Conservation (phyloP, 2,888 invertebrate genomes). For the Aphidoletes aphidimyza region DNA sequence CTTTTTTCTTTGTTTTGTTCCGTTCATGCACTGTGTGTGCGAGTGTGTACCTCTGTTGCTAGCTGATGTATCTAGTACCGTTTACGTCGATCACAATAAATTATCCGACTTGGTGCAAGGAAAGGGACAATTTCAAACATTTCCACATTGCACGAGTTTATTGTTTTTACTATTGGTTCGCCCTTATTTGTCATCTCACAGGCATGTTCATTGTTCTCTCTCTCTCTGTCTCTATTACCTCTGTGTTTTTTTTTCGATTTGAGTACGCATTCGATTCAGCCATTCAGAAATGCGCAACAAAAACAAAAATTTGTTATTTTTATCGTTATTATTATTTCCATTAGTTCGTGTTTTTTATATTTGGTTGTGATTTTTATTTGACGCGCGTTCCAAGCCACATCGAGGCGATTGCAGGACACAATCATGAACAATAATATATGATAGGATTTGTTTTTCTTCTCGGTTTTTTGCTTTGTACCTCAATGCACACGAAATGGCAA, state of each 20-base stretch:
- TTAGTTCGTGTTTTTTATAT: slow-evolving; percentile 33
- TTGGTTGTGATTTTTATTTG: slow-evolving; percentile 48
- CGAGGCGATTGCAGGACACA: background rate
- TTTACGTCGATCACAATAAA: slow-evolving; percentile 34
- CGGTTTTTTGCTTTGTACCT: too few species aligned
- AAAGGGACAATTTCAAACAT: slow-evolving; percentile 28
- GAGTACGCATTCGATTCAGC: background rate
- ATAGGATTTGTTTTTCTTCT: too few species aligned
- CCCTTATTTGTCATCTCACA: slow-evolving; percentile 36
- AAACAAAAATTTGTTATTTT: slow-evolving; percentile 35
- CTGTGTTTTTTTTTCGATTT: background rate
- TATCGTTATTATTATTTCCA: slow-evolving; percentile 37
- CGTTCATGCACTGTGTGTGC: background rate
- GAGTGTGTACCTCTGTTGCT: background rate
- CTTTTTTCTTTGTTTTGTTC: background rate
- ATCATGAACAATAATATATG: background rate
- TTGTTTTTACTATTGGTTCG: slow-evolving; percentile 49
- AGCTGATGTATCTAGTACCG: background rate
- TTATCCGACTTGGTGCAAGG: slow-evolving; percentile 12
- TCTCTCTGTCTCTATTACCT: too few species aligned
- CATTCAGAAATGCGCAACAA: slow-evolving; percentile 47
- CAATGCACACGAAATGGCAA: too few species aligned
- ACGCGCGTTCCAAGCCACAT: background rate
- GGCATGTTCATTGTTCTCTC: background rate
- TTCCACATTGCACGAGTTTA: slow-evolving; percentile 33